These are phyloP conservation scores for Semnornis frantzii DNA, from an alignment of 2,113 vertebrate species.

Conservation along the genomic window DNA sequence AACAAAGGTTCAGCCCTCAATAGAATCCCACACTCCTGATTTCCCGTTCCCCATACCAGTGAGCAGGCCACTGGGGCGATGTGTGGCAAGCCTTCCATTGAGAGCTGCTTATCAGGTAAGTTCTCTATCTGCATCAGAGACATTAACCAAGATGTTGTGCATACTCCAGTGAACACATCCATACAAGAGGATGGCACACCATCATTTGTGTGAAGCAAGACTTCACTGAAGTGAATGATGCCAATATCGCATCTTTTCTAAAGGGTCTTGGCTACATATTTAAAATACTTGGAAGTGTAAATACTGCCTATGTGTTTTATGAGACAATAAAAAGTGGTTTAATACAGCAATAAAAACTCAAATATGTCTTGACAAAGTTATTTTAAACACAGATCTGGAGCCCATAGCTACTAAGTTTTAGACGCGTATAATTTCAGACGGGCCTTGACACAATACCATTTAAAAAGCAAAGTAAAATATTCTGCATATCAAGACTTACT, in stretches of 20 bases:
- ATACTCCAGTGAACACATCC: background rate
- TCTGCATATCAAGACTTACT: background rate
- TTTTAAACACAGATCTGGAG: constrained; percentile 50
- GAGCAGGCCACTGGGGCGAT: background rate
- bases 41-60: background rate
- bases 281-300: constrained; percentile 68
- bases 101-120: background rate
- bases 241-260: background rate
- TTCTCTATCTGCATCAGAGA: background rate
- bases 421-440: constrained; percentile 41
- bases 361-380: constrained; percentile 55
- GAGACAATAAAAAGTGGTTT: constrained; percentile 64
- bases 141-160: background rate
- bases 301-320: constrained; percentile 61
- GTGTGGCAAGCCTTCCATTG: background rate
- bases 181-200: background rate
- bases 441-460: constrained; percentile 19
- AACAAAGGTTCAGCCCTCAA: background rate
- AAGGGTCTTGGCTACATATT: constrained; percentile 3
- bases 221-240: background rate
- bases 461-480: constrained; percentile 60
- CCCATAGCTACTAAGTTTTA: constrained; percentile 23
- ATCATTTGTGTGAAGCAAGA: background rate
- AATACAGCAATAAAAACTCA: constrained; percentile 59
- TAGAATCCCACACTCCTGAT: background rate